Evolutionary conservation across 2,113 vertebrate genomes (phyloP).

Genomic region (Cebus imitator): DNA sequence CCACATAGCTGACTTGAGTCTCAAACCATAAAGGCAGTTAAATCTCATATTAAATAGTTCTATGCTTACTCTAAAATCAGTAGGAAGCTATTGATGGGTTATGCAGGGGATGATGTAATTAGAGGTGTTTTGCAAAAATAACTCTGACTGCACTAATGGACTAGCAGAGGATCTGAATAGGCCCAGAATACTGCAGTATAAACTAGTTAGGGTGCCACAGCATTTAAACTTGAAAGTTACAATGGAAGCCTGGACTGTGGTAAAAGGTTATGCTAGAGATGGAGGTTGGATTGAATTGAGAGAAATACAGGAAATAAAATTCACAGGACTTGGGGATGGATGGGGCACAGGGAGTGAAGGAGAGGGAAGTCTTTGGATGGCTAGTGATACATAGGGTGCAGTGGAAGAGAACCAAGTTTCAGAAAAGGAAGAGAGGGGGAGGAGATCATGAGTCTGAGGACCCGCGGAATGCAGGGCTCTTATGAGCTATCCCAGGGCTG

Average conservation of each 20-base stretch:
- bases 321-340: background rate
- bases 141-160: background rate
- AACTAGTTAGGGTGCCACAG: background rate
- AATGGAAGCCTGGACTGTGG: background rate
- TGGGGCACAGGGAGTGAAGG: background rate
- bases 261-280: background rate
- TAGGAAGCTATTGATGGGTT: background rate
- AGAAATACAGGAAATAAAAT: background rate
- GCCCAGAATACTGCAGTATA: background rate
- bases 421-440: background rate
- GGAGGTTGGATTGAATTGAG: background rate
- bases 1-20: background rate
- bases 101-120: background rate
- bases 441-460: background rate
- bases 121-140: background rate
- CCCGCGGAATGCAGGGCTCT: no score
- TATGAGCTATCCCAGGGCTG: no score
- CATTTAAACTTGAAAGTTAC: background rate
- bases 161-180: background rate
- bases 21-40: background rate
- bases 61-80: background rate
- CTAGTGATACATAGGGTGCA: background rate
- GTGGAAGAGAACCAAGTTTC: background rate
- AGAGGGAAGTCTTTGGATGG: background rate
- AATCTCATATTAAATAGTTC: background rate